Evolutionary conservation across 2,888 invertebrate species (phyloP).

Genomic region (Amphipyra tragopoginis): DNA sequence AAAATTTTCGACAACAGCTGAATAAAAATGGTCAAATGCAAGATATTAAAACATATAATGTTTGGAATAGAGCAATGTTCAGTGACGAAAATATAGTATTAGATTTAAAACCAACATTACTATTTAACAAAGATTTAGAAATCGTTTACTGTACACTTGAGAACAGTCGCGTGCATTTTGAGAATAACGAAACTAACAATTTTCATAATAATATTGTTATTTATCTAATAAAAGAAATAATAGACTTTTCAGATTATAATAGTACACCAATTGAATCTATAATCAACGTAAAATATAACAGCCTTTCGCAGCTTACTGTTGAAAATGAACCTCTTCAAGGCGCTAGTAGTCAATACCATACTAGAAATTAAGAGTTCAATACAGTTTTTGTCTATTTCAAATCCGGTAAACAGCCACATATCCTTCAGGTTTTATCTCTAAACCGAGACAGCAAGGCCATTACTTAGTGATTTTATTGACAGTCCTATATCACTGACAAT

Average conservation of each 20-base stretch:
- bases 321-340: not conserved
- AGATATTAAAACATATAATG: slow-evolving; percentile 34
- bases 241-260: too few relatives aligned
- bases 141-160: not conserved
- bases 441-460: slow-evolving; percentile 33
- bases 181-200: too few relatives aligned
- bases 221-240: too few relatives aligned
- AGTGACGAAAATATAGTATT: slow-evolving; percentile 1
- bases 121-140: not conserved
- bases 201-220: too few relatives aligned
- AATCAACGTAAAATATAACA: not conserved
- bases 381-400: slow-evolving; percentile 10
- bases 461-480: slow-evolving; percentile 47
- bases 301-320: not conserved
- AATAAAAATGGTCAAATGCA: slow-evolving; percentile 44
- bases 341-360: not conserved
- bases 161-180: too few relatives aligned
- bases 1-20: slow-evolving; percentile 44
- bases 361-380: not conserved
- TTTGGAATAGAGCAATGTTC: slow-evolving; percentile 9
- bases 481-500: slow-evolving; percentile 43
- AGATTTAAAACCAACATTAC: not conserved
- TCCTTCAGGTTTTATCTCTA: slow-evolving; percentile 27
- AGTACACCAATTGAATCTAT: too few relatives aligned
- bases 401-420: slow-evolving; percentile 14